These are phyloP conservation scores for Desmodus rotundus DNA, from an alignment of 2,113 vertebrate species.

Conservation along the genomic window DNA sequence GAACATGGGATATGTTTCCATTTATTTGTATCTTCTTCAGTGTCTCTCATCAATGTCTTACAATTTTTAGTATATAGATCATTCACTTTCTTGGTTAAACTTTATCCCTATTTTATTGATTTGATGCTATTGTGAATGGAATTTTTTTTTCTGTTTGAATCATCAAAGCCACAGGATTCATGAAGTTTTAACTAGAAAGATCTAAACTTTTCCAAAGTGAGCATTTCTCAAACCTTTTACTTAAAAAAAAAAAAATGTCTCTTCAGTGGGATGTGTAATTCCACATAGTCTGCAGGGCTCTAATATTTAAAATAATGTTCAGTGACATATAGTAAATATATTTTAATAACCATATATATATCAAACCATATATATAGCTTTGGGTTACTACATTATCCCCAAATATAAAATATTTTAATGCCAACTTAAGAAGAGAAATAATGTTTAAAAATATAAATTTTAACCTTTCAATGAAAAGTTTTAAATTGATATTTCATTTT, in stretches of 20 bases:
- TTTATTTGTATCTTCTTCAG: neutral
- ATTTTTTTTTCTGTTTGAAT: neutral
- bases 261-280: neutral
- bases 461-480: neutral
- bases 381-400: neutral
- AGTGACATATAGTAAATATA: neutral
- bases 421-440: neutral
- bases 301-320: neutral
- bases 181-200: neutral
- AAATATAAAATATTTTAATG: neutral
- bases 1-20: neutral
- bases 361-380: neutral
- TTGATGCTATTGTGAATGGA: neutral
- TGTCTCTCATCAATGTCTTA: neutral
- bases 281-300: neutral
- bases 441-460: neutral
- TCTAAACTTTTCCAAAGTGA: neutral
- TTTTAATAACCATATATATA: neutral
- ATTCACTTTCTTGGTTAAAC: neutral
- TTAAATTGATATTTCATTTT: constrained; percentile 21
- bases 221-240: neutral
- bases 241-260: neutral
- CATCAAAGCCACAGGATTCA: neutral
- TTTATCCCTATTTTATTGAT: neutral
- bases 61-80: neutral